Evolutionary conservation across 2,113 vertebrate genomes (phyloP).

Genomic region (Gnathonemus echidnorhynchus): DNA sequence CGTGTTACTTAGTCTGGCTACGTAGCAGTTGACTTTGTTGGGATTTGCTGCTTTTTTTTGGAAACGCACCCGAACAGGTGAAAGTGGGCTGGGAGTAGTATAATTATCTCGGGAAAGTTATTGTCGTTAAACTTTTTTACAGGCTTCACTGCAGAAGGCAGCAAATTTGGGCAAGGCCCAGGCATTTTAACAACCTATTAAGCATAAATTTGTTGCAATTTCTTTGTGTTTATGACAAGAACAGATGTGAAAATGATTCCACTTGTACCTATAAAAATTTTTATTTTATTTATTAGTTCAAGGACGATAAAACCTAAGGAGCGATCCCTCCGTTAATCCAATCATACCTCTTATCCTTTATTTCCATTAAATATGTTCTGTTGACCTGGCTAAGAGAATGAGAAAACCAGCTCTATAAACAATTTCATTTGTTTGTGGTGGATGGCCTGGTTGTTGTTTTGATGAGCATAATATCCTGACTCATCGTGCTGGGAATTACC

Average conservation of each 20-base stretch:
- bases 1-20: conserved; percentile 47
- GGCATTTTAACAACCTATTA: conserved; percentile 46
- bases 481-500: neutral
- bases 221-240: conserved; percentile 39
- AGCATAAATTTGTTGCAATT: conserved; percentile 35
- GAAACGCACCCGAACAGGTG: conserved; percentile 56
- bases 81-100: conserved; percentile 49
- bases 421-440: neutral
- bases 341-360: neutral
- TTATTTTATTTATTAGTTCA: conserved; percentile 29
- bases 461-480: neutral
- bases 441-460: neutral
- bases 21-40: conserved; percentile 31
- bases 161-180: conserved; percentile 37
- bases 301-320: conserved; percentile 23
- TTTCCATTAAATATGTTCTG: conserved; percentile 11
- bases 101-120: conserved; percentile 50
- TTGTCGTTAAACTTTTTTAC: conserved; percentile 33
- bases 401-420: neutral
- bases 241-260: conserved; percentile 43
- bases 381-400: neutral
- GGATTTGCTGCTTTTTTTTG: conserved; percentile 50
- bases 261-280: conserved; percentile 25
- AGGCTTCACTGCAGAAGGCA: conserved; percentile 30
- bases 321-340: conserved; percentile 8